Percentiles rank a stretch among this genome's conserved stretches.
These are phyloP conservation scores for Parelbella ahira DNA, from an alignment of 2,888 invertebrate species.

Conservation along the genomic window DNA sequence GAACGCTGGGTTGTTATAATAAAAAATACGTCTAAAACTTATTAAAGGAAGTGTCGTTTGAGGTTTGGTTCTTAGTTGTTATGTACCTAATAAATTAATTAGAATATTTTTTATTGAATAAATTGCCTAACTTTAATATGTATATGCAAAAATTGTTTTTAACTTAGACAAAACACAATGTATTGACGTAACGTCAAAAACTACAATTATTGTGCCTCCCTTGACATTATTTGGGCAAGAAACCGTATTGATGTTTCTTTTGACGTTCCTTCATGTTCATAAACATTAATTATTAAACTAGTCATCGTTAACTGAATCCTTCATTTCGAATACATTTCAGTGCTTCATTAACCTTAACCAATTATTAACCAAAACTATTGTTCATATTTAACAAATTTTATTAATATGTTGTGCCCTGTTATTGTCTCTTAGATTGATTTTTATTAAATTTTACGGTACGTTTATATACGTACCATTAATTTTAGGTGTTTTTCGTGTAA, in stretches of 20 bases:
- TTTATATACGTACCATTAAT: slow-evolving; percentile 51
- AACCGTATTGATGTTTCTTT: slow-evolving; percentile 10
- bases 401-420: slow-evolving; percentile 68
- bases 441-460: slow-evolving; percentile 53
- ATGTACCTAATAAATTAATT: slow-evolving; percentile 10
- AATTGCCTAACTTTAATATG: slow-evolving; percentile 16
- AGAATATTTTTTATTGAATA: slow-evolving; percentile 19
- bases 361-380: slow-evolving; percentile 74
- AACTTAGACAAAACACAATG: not conserved
- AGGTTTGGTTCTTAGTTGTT: no score
- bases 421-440: slow-evolving; percentile 60
- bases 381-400: slow-evolving; percentile 77
- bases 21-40: slow-evolving; percentile 31
- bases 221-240: slow-evolving; percentile 10
- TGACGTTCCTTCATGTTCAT: slow-evolving; percentile 2
- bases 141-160: slow-evolving; percentile 16
- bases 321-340: slow-evolving; percentile 18
- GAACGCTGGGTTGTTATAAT: slow-evolving; percentile 42
- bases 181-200: slow-evolving; percentile 2
- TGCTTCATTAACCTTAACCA: slow-evolving; percentile 34
- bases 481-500: slow-evolving; percentile 46
- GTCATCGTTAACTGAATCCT: slow-evolving; percentile 21
- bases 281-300: slow-evolving; percentile 22
- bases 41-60: slow-evolving; percentile 22
- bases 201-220: slow-evolving; percentile 15